Evolutionary conservation across 2,888 invertebrate genomes (phyloP), one percentile per base, ranked within the genome.

Genomic region (Sphaerophoria rueppellii): DNA sequence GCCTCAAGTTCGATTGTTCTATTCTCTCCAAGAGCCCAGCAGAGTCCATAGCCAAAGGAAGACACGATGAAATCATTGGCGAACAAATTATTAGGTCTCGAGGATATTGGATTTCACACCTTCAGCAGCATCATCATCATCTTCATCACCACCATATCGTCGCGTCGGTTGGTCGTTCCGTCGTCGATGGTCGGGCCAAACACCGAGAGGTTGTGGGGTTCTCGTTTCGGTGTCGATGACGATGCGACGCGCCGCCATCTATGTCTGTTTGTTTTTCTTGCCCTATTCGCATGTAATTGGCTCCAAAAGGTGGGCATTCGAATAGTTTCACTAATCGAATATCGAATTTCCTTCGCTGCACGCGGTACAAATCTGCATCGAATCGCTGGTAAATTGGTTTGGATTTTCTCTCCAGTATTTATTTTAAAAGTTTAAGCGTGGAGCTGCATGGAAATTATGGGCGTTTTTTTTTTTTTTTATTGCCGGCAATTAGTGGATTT

Each of bases 301-400:
- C 85, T 24, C 76, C 61, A 76, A 60, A 73, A 85, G 81, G 85
- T 63, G 76, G 65, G 24, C 24, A 24, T 24, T 85, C 77, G 73
- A 76, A 85, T 85, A 58, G 73, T 73, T 70, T 74, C 65, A 72
- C 85, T 85, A 90, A 89, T 89, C 88, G 88, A 89, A 88, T 90
- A 90, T 90, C 89, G 89, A 89, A 88, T 90, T 89, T 89, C 89
- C 0, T 43, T 50, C 80, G 72, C 76, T 24, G 35, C 67, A 37
- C 67, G 54, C 80, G 76, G 80, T 61, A 73, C 76, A 73, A 85
- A 81, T 82, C 76, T 81, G 82, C 70, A 67, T 74, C 86, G 81
- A 86, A 86, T 86, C 78, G 78, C 74, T 35, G 35, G 77, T 67
- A 86, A 86, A 82, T 82, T 86, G 73, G 77, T 86, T 82, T 82